Base-by-base conservation (phyloP, 2,888 invertebrate genomes). In the Nasonovia ribisnigri region DNA sequence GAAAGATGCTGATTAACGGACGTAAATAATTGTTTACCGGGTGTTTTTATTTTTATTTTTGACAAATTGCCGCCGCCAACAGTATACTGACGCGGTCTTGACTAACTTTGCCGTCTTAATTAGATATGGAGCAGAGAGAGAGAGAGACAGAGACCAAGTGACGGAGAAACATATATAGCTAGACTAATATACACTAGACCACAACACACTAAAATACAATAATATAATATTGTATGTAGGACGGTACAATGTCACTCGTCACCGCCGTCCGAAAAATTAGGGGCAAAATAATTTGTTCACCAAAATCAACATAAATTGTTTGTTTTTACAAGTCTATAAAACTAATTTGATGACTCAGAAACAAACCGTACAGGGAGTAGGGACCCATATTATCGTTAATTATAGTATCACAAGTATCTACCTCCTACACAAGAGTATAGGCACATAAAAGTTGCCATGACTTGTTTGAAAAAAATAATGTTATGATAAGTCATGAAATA, bases 51-150 rank as follows among this genome's bases (percentile, higher is more conserved):
- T 92, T 84, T 42, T 86, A 57, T 87, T 48, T 10, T 29, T 93
- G 90, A 93, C 93, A 93, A 93, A 93, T 93, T 93, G 89, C 84
- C 86, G 93, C 90, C 51, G 90, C 54, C 57, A 42, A 90, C 93
- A 67, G 93, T 90, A 0, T 46, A 87, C 26, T 48, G 84, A 51
- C 42, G 87, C 16, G 42, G 60, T 67, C 29, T 43, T 36, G 87
- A 93, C 90, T 13, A 90, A 93, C 87, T 90, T 90, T 87, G 48
- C 13, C 48, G 90, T 90, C 93, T 93, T 93, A 93, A 93, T 93
- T 90, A 93, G 90, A 20, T 11, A 46, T 42, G 13, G 57, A 42
- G 29, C n/a, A 29, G 42, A 54, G 57, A 67, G n/a, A 67, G n/a
- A n/a, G n/a, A n/a, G 16, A n/a, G 77, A 5, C 20, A 36, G 77